Base-by-base conservation (phyloP, 1,140 invertebrate species). In the Saxidomus purpurata region DNA sequence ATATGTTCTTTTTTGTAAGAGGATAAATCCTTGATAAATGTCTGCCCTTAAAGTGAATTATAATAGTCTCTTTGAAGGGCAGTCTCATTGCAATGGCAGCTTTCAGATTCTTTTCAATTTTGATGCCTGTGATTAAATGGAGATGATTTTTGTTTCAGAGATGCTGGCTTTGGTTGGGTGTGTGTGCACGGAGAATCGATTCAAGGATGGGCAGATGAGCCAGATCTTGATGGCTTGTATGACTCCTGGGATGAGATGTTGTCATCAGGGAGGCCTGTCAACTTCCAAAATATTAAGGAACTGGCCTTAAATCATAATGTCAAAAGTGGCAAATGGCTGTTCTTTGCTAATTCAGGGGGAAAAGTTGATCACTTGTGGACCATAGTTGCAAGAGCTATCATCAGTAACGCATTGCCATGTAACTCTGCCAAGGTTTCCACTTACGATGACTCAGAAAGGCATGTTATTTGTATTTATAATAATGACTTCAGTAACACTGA, bases 341-440 rank as follows among this genome's bases (percentile, higher is more conserved):
- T 92, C 40, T 74, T 82, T 61, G 90, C 86, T 17, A 52, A 77
- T 4, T 61, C 86, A 40, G 92, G 90, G 11, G 52, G 36, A n/a
- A 92, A 91, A 49, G 89, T 87, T 17, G 92, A 92, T 76, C 79
- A 87, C 49, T 59, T 92, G 17, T 92, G 92, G 92, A 84, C 43
- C 47, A 87, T 89, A 22, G 87, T 92, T 19, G 90, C 89, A 31
- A 79, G 34, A 31, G 86, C 47, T n/a, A 83, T 92, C n/a, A 79
- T 84, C 11, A 84, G 43, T 47, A 19, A 69, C 15, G 47, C 25
- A 22, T 59, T 69, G n/a, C 61, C 81, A 40, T 69, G 81, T 69
- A n/a, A 1, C 13, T 82, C 25, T 17, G 87, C 87, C 2, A 89
- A 89, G 61, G 79, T 89, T 15, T 83, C 63, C 19, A 67, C 81